Evolutionary conservation across 2,797 vertebrate species (phyloP), one percentile per base, ranked within the genome.

Genomic region (Esox lucius): DNA sequence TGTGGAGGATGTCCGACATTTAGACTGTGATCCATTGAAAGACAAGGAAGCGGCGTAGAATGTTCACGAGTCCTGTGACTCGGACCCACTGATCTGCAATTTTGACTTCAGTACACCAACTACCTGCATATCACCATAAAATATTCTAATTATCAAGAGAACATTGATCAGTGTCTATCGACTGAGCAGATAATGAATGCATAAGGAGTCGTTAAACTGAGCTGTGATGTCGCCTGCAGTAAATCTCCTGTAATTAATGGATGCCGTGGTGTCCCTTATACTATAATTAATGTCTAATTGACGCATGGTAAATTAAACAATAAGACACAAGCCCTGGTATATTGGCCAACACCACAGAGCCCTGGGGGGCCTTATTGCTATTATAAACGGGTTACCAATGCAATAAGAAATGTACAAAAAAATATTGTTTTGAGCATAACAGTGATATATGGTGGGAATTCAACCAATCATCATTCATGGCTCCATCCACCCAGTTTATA

Each of bases 191-290:
- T 70, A 77, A 59, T 75, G 66, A 35, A 6, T 77, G 71, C n/a
- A 51, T 76, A 81, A 79, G 80, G 77, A 81, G 75, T 80, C 75
- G 35, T 71, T 76, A 22, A 75, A 53, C 56, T 48, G 65, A 19
- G 35, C n/a, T 53, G 2, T 3, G 28, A 51, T n/a, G 53, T 56
- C n/a, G 7, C 19, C 17, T 56, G n/a, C 19, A 56, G 19, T 56
- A 16, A 22, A 62, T 48, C 51, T 73, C 28, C 13, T n/a, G 51
- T 26, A 11, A 24, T 62, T 62, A 62, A 26, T 0, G 5, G 61
- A 62, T 4, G n/a, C 35, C 53, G 26, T 22, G 19, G 24, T 51
- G 72, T n/a, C 73, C 22, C 22, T 35, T 68, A 26, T 19, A 1
- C 28, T 68, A 3, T 12, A 39, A 49, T 28, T n/a, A 80, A 33